phyloP scores from a whole-genome alignment of 2,113 vertebrate genomes.

The Onychorhynchus coronatus region DNA sequence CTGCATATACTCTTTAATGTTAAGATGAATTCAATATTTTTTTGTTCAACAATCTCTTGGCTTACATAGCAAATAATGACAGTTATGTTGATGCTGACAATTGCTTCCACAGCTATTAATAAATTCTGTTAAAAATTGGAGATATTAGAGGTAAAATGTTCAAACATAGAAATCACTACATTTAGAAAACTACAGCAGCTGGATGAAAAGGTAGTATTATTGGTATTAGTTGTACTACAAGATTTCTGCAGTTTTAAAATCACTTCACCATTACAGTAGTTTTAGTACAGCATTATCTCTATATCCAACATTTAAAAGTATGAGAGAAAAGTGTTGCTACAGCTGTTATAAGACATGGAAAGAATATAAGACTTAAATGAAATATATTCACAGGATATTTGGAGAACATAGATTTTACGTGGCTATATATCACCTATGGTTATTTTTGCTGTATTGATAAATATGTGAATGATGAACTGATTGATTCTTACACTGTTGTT shows the following conservation, averaged over 20 bases:
- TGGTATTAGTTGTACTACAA: neutral
- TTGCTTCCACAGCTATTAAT: neutral
- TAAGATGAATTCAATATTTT: neutral
- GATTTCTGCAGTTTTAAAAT: neutral
- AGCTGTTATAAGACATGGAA: neutral
- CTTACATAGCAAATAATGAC: neutral
- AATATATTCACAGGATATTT: neutral
- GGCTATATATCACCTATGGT: rapidly evolving
- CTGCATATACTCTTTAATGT: neutral
- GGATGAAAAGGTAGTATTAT: neutral
- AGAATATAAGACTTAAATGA: neutral
- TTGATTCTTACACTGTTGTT: neutral
- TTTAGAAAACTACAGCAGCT: neutral
- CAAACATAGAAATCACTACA: neutral
- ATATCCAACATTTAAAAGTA: neutral
- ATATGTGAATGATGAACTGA: neutral
- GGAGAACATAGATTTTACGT: neutral
- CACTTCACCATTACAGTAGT: neutral
- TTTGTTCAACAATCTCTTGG: neutral
- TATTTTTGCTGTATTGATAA: neutral
- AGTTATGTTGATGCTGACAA: rapidly evolving
- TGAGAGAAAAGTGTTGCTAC: neutral
- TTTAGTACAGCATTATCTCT: neutral
- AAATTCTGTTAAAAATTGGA: neutral
- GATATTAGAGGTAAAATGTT: neutral